phyloP scores from a whole-genome alignment of 2,888 invertebrate species.

The Amorpha juglandis region DNA sequence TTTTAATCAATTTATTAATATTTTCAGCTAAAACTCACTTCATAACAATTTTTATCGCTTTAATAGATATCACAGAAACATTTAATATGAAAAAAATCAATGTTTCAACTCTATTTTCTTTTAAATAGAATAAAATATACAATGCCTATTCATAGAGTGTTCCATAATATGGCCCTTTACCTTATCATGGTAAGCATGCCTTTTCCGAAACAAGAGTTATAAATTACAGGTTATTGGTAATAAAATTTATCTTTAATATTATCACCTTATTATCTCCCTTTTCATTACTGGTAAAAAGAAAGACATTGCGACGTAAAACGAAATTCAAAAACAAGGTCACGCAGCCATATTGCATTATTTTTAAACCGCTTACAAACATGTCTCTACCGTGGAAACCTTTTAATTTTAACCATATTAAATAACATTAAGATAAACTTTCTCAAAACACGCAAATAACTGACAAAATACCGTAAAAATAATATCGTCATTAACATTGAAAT shows the following conservation, averaged over 20 bases:
- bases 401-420: conserved; percentile 15
- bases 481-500: conserved; percentile 62
- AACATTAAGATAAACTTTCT: conserved; percentile 13
- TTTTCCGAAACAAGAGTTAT: too few species aligned
- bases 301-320: background rate
- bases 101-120: too few species aligned
- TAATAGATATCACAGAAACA: too few species aligned
- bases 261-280: background rate
- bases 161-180: too few species aligned
- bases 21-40: too few species aligned
- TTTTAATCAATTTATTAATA: too few species aligned
- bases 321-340: conserved; percentile 7
- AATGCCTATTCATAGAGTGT: too few species aligned
- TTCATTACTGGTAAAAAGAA: background rate
- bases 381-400: conserved; percentile 17
- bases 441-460: conserved; percentile 15
- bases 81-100: too few species aligned
- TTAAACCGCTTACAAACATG: conserved; percentile 19
- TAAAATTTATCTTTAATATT: background rate
- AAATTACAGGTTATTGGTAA: background rate
- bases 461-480: conserved; percentile 20
- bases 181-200: too few species aligned
- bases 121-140: too few species aligned
- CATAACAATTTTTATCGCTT: too few species aligned
- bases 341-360: conserved; percentile 12